Conservation (phyloP, 1,140 invertebrate species). For the Fopius arisanus region DNA sequence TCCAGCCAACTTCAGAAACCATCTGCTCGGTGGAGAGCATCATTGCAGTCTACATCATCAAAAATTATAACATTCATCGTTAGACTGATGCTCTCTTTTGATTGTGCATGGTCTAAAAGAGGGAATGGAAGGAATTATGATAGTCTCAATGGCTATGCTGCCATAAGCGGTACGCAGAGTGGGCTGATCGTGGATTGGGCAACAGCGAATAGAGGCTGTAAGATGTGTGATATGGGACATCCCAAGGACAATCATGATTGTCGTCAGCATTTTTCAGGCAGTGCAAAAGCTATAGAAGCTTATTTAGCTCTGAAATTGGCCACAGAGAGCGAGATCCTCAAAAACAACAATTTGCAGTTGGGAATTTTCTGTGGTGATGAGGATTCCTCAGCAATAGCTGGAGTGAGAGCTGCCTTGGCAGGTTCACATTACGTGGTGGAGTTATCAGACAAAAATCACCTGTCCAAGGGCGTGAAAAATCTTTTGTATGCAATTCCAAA, state of each 20-base stretch:
- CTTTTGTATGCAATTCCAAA: not conserved
- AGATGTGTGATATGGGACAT: not conserved
- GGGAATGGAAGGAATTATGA: not conserved
- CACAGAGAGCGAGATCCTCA: not conserved
- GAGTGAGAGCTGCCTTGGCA: not conserved
- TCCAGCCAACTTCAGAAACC: not conserved
- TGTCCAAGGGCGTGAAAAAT: not conserved
- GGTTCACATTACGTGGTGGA: conserved; percentile 4
- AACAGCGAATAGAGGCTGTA: not conserved
- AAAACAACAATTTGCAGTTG: conserved; percentile 8
- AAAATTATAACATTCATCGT: not conserved
- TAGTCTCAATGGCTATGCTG: not conserved
- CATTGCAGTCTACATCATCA: not conserved
- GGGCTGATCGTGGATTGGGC: conserved; percentile 8
- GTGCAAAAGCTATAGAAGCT: conserved; percentile 13
- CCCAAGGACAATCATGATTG: not conserved
- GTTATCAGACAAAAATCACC: conserved; percentile 10
- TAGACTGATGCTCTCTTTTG: not conserved
- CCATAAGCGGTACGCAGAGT: not conserved
- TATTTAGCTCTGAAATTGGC: not conserved
- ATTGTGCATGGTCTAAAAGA: not conserved
- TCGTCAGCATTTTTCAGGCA: conserved; percentile 3
- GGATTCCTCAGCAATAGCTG: not conserved
- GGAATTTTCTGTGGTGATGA: conserved; percentile 6
- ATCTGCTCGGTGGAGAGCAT: not conserved